phyloP scores from a whole-genome alignment of 2,113 vertebrate genomes.

The Nannobrachium achirus region DNA sequence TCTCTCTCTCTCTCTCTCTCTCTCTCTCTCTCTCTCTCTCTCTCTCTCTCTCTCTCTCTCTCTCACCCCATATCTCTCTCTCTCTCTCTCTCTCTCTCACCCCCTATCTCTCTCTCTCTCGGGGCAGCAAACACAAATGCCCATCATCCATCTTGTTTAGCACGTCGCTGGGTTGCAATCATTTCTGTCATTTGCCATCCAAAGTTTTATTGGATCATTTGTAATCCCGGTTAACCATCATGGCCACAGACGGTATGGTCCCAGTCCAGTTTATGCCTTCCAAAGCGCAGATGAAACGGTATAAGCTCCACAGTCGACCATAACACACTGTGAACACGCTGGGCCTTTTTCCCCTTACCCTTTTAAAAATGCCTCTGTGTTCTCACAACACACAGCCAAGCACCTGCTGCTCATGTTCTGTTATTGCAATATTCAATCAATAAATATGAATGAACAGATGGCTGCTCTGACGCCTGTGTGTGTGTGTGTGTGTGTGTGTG shows the following conservation, averaged over 20 bases:
- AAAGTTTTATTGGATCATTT: slow-evolving; percentile 60
- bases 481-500: too few species aligned
- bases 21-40: not conserved
- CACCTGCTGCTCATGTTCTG: too few species aligned
- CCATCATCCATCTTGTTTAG: slow-evolving; percentile 26
- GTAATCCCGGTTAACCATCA: slow-evolving; percentile 55
- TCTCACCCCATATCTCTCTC: too few species aligned
- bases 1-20: not conserved
- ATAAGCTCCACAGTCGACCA: slow-evolving; percentile 4
- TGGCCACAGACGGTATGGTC: slow-evolving; percentile 16
- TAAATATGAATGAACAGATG: too few species aligned
- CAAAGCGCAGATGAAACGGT: slow-evolving; percentile 36
- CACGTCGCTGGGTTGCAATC: slow-evolving; percentile 16
- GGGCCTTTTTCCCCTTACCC: not conserved
- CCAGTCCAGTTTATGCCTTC: slow-evolving; percentile 18
- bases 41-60: not conserved
- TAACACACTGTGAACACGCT: slow-evolving; percentile 21
- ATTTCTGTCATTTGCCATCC: slow-evolving; percentile 30
- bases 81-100: not conserved
- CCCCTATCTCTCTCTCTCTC: slow-evolving; percentile 10
- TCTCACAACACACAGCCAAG: too few species aligned
- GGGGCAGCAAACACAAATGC: slow-evolving; percentile 23
- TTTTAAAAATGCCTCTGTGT: slow-evolving; percentile 27
- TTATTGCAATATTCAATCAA: too few species aligned
- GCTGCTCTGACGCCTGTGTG: too few species aligned